Base-by-base conservation (phyloP, 1,140 invertebrate species). In the Homalodisca vitripennis region DNA sequence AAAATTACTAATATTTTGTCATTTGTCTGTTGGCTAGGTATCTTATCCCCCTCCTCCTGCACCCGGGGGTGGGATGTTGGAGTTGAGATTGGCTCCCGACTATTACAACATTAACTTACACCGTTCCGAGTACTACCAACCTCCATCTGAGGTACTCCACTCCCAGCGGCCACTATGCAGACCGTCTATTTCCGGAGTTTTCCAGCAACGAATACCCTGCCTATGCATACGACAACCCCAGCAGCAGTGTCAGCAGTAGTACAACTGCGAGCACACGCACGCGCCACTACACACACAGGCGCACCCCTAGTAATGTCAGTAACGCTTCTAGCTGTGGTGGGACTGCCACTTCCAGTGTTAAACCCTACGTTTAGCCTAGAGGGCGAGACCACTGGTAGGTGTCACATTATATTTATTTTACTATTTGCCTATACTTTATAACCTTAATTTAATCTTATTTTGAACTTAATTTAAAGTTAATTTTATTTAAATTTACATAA, bases 281-380 rank as follows among this genome's bases (percentile, higher is more conserved):
- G 57, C n/a, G 67, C 20, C 29, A 80, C 2, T 83, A 83, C 47
- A 80, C 79, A 1, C 89, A 90, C 77, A 82, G 85, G 69, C 81
- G 88, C 66, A 91, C 89, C 2, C 85, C 88, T 2, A 90, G 89
- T 2, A 90, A 90, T 77, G 85, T 89, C 12, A 90, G 88, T n/a
- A 88, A 85, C 73, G 83, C 85, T 3, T 85, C 84, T 68, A 84
- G 82, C 13, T 82, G 85, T 12, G 86, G 83, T 46, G 78, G 80
- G 70, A 46, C 75, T 0, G n/a, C n/a, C n/a, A n/a, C n/a, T n/a
- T n/a, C n/a, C n/a, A n/a, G n/a, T n/a, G 2, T 3, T 24, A 2
- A 87, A 85, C 79, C 86, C 86, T 10, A 86, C 82, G 17, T 89
- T 87, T 77, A 82, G 84, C 20, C 78, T 88, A 67, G 88, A 91